These are phyloP conservation scores for Rhingia campestris DNA, from an alignment of 2,888 invertebrate genomes.

Conservation along the genomic window DNA sequence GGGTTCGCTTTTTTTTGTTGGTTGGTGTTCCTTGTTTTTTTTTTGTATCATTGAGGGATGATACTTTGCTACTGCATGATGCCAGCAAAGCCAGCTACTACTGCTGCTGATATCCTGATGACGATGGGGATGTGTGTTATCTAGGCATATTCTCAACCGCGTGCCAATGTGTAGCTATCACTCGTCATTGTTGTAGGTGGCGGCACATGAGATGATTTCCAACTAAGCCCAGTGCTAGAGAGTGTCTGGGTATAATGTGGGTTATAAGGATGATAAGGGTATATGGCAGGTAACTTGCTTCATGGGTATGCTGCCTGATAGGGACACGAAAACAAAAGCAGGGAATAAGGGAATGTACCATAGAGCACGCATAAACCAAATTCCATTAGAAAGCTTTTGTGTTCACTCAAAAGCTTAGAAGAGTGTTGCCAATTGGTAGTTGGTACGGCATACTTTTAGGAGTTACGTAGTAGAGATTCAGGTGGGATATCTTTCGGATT, in stretches of 20 bases:
- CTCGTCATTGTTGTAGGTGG: conserved; percentile 17
- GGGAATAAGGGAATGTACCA: neutral
- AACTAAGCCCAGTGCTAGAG: conserved; percentile 17
- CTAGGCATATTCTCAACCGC: conserved; percentile 56
- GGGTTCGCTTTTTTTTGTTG: too few species aligned
- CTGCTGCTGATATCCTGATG: conserved; percentile 46
- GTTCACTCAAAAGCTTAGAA: conserved; percentile 41
- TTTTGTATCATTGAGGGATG: conserved; percentile 63
- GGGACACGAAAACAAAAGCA: conserved; percentile 24
- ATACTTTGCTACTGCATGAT: conserved; percentile 46
- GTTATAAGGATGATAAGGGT: conserved; percentile 33
- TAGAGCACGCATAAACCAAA: conserved; percentile 26
- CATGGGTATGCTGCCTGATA: conserved; percentile 3
- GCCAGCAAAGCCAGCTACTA: conserved; percentile 32
- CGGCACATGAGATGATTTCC: conserved; percentile 29
- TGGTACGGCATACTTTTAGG: neutral
- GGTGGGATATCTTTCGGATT: neutral
- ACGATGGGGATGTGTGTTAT: conserved; percentile 51
- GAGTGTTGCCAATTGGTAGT: conserved; percentile 43
- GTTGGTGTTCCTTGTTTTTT: conserved; percentile 38
- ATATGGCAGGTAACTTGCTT: conserved; percentile 40
- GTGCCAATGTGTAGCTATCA: conserved; percentile 30
- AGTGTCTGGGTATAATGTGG: conserved; percentile 41
- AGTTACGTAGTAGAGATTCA: too few species aligned
- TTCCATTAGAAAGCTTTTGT: conserved; percentile 59